Conservation (phyloP, 2,888 invertebrate genomes). For the Machimus rusticus region DNA sequence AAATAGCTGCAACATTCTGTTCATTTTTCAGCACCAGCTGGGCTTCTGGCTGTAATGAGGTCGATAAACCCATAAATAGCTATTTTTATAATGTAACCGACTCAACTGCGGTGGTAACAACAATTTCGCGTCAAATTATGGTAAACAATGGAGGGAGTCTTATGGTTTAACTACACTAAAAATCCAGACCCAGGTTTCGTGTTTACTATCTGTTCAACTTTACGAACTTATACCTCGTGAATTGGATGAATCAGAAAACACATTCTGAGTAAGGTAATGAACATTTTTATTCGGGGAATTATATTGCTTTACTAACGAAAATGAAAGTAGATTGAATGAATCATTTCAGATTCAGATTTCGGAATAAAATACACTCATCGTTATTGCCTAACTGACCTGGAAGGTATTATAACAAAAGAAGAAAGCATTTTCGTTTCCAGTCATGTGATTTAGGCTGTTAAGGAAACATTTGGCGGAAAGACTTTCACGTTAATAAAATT, state of each 20-base stretch:
- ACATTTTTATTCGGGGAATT: background rate
- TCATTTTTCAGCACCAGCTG: background rate
- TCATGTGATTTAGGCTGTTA: background rate
- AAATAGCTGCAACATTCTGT: background rate
- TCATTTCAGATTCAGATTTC: background rate
- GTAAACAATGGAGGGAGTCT: background rate
- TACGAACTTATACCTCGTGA: background rate
- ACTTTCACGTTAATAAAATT: background rate
- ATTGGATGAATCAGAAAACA: background rate
- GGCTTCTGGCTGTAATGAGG: background rate
- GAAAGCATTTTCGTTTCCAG: background rate
- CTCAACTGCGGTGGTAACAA: background rate
- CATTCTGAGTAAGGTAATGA: background rate
- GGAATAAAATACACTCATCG: background rate
- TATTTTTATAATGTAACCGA: background rate
- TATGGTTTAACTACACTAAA: background rate
- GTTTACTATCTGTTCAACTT: background rate
- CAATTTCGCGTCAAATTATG: background rate
- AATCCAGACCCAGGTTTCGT: background rate
- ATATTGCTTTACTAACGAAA: background rate
- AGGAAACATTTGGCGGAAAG: background rate
- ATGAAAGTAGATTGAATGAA: background rate
- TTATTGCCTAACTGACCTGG: background rate
- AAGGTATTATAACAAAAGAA: background rate
- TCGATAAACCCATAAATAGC: conserved; percentile 13